These are phyloP conservation scores for Neelides sp. DNA, from an alignment of 1,140 invertebrate genomes.

Conservation along the genomic window DNA sequence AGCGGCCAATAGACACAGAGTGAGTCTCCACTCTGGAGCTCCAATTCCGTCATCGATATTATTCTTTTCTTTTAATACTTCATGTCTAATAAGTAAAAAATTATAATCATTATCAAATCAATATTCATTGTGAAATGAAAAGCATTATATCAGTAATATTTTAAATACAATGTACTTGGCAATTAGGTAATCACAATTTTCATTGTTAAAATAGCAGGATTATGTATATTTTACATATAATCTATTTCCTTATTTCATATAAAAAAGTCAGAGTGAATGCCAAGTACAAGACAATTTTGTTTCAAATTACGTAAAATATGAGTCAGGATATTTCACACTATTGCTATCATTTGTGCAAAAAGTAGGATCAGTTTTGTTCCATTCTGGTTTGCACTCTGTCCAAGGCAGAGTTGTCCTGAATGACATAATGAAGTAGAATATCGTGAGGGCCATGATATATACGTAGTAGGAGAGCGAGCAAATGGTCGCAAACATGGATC, in stretches of 20 bases:
- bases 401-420: constrained; percentile 31
- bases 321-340: neutral
- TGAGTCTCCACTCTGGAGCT: constrained; percentile 56
- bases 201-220: neutral
- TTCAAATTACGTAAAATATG: constrained; percentile 19
- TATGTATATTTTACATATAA: neutral
- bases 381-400: constrained; percentile 32
- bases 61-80: constrained; percentile 37
- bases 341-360: too few relatives aligned
- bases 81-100: too few relatives aligned
- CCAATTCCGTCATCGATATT: constrained; percentile 59
- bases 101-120: neutral
- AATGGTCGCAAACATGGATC: constrained; percentile 9
- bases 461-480: constrained; percentile 33
- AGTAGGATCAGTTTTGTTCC: neutral
- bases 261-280: neutral
- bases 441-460: constrained; percentile 34
- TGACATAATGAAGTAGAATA: constrained; percentile 33
- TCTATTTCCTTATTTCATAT: neutral
- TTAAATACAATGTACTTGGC: neutral
- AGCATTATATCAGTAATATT: neutral
- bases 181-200: neutral
- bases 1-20: constrained; percentile 54
- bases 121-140: neutral
- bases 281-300: neutral